These are phyloP conservation scores for Orthosia cruda DNA, from an alignment of 2,888 invertebrate species.

Conservation along the genomic window DNA sequence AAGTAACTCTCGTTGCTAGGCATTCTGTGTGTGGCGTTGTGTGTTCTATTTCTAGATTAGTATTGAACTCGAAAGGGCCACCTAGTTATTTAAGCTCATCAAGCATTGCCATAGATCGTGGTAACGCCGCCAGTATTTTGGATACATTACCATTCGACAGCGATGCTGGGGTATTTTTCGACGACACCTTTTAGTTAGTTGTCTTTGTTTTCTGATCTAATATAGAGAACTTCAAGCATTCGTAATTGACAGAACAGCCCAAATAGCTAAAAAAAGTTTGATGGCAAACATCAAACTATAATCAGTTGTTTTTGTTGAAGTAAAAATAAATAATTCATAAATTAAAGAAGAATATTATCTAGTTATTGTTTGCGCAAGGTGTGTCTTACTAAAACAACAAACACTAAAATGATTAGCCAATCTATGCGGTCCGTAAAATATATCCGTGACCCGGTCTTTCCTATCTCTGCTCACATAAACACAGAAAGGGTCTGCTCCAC, in stretches of 20 bases:
- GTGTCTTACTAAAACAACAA: neutral
- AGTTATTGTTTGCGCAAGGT: neutral
- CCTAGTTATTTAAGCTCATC: too few species aligned
- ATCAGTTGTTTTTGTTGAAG: neutral
- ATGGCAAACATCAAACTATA: neutral
- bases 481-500: neutral
- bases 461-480: neutral
- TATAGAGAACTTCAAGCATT: too few species aligned
- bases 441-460: neutral
- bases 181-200: too few species aligned
- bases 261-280: too few species aligned
- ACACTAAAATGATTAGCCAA: constrained; percentile 1
- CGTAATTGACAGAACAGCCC: too few species aligned
- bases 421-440: neutral
- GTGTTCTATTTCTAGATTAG: neutral
- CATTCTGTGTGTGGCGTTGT: neutral
- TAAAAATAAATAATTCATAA: neutral
- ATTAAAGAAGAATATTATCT: neutral
- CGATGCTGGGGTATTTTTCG: too few species aligned
- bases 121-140: too few species aligned
- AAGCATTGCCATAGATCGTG: too few species aligned
- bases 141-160: too few species aligned
- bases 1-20: neutral
- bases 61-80: too few species aligned
- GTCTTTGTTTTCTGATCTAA: too few species aligned